Percentiles rank a stretch among this genome's conserved stretches.
These are phyloP conservation scores for Synanthedon andrenaeformis DNA, from an alignment of 2,888 invertebrate genomes.

Conservation along the genomic window DNA sequence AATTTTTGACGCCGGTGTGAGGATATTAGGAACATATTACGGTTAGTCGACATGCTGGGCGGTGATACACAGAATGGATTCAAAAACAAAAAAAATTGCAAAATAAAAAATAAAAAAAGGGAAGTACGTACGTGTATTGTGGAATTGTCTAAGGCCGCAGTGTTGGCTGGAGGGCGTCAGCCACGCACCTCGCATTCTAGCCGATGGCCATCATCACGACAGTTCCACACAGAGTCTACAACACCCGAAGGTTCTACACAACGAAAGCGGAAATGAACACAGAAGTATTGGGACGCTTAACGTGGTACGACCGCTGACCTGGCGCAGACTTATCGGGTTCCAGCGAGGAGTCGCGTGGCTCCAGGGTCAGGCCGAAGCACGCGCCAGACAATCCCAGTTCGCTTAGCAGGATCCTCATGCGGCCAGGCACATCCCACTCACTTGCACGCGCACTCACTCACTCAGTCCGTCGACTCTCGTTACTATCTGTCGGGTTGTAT, in stretches of 20 bases:
- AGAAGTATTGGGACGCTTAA: constrained; percentile 55
- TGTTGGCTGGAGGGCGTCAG: constrained; percentile 66
- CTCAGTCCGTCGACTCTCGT: constrained; percentile 28
- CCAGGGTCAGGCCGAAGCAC: constrained; percentile 68
- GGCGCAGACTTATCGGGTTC: constrained; percentile 63
- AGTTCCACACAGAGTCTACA: constrained; percentile 63
- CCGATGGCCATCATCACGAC: constrained; percentile 67
- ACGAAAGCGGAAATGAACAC: constrained; percentile 70
- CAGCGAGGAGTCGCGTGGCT: constrained; percentile 61
- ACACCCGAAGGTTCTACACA: constrained; percentile 67
- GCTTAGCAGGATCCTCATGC: constrained; percentile 71
- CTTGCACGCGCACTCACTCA: constrained; percentile 61
- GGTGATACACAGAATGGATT: too few relatives aligned
- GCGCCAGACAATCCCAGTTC: constrained; percentile 68
- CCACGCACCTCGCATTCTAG: constrained; percentile 71
- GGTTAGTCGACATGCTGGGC: too few relatives aligned
- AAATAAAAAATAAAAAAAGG: constrained; percentile 46
- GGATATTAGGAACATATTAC: too few relatives aligned
- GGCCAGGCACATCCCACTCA: constrained; percentile 68
- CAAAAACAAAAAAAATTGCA: constrained; percentile 19
- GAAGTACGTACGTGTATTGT: constrained; percentile 62
- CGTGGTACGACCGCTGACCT: constrained; percentile 67
- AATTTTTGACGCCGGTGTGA: too few relatives aligned
- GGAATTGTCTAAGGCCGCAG: constrained; percentile 63
- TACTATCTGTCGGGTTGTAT: constrained; percentile 25